Base-by-base conservation (phyloP, 2,888 invertebrate species). In the Ferrisia virgata region DNA sequence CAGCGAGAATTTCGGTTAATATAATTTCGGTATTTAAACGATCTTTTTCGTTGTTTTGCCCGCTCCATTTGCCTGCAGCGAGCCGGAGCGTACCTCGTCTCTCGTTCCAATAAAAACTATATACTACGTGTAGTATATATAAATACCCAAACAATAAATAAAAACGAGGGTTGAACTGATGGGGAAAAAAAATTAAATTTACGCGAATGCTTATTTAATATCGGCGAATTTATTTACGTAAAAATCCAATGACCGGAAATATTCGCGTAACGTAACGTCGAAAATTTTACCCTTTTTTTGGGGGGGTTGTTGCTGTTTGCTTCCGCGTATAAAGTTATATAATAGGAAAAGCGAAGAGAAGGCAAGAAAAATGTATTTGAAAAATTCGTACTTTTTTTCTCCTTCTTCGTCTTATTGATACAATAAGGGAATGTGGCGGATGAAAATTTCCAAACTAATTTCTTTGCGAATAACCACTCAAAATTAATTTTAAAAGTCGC, bases 1-100 rank as follows among this genome's bases (percentile, higher is more conserved):
- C 22, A 82, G 64, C 82, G 82, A 81, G 58, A 81, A 81, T 58
- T 81, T 43, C 0, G 47, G 53, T 81, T 81, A 81, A 81, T 81
- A 81, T 82, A 82, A n/a, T 82, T 82, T 64, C 40, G 69, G 82
- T 82, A 82, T 82, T 82, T 69, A 82, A 82, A 82, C 69, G 43
- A 82, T 82, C 58, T 39, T 64, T 64, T 39, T 22, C 28, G 36
- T 79, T 53, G 53, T 53, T 53, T 22, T 53, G 53, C 53, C 22
- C 22, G 53, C 53, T 53, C 53, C 53, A 53, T 53, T 53, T 53
- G 53, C 53, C 53, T 53, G n/a, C n/a, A n/a, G n/a, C n/a, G n/a
- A n/a, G n/a, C 53, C 53, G 22, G n/a, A n/a, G 53, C 53, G 18
- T 76, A 9, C 72, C 33, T 36, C 72, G 72, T 76, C 36, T 76